Base-by-base conservation (phyloP, 92 coral and sea anemone genomes). In the Montipora capitata region DNA sequence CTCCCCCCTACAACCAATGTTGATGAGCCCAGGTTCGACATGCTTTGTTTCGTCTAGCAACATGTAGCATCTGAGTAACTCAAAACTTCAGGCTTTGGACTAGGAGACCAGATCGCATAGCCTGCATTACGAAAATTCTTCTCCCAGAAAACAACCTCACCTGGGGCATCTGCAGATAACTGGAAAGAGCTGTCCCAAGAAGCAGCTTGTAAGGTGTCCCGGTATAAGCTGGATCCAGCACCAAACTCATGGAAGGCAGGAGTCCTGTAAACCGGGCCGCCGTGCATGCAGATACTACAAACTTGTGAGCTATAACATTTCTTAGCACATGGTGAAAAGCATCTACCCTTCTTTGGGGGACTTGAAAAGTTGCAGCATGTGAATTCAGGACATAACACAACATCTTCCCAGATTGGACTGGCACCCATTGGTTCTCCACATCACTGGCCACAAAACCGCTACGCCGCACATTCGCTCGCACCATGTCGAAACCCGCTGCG, bases 11-110 rank as follows among this genome's bases (percentile, higher is more conserved):
- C n/a, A n/a, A n/a, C n/a, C n/a, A n/a, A n/a, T n/a, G n/a, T n/a
- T n/a, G n/a, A n/a, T n/a, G n/a, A n/a, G n/a, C n/a, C n/a, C n/a
- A n/a, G n/a, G n/a, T n/a, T n/a, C n/a, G n/a, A n/a, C n/a, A n/a
- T n/a, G n/a, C n/a, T n/a, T n/a, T n/a, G n/a, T n/a, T n/a, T n/a
- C n/a, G n/a, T n/a, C n/a, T n/a, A n/a, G n/a, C n/a, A n/a, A n/a
- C n/a, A n/a, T n/a, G n/a, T n/a, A n/a, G 90, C 95, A 83, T 92
- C 92, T 4, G 95, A 92, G 77, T 88, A 88, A 27, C 90, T 63
- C 48, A 69, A 84, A 77, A 54, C 59, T 54, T 54, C 12, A 54
- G 59, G 59, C 59, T 54, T 54, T 54, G 59, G 95, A 82, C 68
- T 40, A 40, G 79, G 59, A 69, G 79, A 48, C 94, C 92, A 91